Base-by-base conservation (phyloP, 1,140 invertebrate genomes). In the Temnothorax nylanderi region DNA sequence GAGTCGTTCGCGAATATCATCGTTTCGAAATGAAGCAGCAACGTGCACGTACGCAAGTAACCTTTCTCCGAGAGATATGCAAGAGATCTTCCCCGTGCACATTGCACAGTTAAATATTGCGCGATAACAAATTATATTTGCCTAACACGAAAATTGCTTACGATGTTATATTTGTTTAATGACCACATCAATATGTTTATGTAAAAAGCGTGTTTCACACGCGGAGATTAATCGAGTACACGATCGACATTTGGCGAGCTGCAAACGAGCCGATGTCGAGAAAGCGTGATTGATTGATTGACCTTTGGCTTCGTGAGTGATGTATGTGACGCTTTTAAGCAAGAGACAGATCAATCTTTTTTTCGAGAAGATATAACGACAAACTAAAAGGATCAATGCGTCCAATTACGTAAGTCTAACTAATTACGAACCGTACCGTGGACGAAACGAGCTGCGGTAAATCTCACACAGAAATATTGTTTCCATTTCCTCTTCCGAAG, bases 281-380 rank as follows among this genome's bases (percentile, higher is more conserved):
- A 74, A 75, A 84, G 80, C 54, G 51, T 60, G 54, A 75, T 84
- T 54, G 54, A 74, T 84, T 26, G 69, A 81, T 81, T 41, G 67
- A 74, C 60, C 41, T 60, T 26, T 37, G 54, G 51, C 37, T n/a
- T 11, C n/a, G 13, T 18, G n/a, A 84, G 32, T 84, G 71, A 84
- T 84, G 58, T 62, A 62, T 74, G 32, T 3, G 65, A 54, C 54
- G 26, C 67, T 44, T 75, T 49, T 49, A 34, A 75, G 10, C 41
- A 13, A 7, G 32, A 34, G 54, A 60, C 5, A 1, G 32, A 75
- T 82, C 10, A 13, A 72, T 26, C 58, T 47, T n/a, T n/a, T 16
- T 44, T 8, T 11, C 18, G 16, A 58, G 8, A 37, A 13, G 54
- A 2, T 13, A 10, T 21, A 37, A 74, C 18, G 44, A 11, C 26